phyloP scores from a whole-genome alignment of 2,113 vertebrate genomes.

The Saguinus imperator region DNA sequence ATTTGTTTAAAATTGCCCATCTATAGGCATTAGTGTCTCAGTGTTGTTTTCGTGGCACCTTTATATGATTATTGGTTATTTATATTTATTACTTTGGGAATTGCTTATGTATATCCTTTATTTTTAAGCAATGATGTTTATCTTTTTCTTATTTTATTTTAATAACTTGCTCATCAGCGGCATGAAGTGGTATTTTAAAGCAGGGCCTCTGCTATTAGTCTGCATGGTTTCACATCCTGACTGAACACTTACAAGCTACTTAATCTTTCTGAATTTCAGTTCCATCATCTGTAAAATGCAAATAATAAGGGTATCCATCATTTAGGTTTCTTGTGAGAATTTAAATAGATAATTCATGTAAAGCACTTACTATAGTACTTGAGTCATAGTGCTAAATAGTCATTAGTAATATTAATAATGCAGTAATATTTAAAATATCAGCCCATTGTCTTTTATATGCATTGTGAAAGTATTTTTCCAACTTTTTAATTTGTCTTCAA shows the following conservation, averaged over 20 bases:
- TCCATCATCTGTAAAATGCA: background rate
- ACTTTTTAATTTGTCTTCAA: background rate
- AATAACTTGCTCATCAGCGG: background rate
- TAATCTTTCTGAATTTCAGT: background rate
- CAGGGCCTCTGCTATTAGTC: background rate
- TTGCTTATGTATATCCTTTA: background rate
- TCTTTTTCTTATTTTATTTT: background rate
- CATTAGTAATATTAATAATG: background rate
- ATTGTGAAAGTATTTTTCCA: background rate
- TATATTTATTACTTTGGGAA: background rate
- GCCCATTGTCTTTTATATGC: background rate
- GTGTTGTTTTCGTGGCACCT: background rate
- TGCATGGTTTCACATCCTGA: background rate
- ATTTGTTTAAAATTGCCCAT: background rate
- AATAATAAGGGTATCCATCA: background rate
- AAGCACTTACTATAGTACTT: background rate
- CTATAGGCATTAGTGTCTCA: background rate
- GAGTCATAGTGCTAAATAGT: background rate
- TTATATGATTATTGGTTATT: background rate
- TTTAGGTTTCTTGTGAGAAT: background rate
- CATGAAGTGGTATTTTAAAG: background rate
- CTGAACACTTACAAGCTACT: background rate
- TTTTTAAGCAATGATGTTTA: background rate
- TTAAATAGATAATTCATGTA: background rate
- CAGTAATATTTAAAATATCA: background rate